Base-by-base conservation (phyloP, 2,888 invertebrate species). In the Dascillus cervinus region DNA sequence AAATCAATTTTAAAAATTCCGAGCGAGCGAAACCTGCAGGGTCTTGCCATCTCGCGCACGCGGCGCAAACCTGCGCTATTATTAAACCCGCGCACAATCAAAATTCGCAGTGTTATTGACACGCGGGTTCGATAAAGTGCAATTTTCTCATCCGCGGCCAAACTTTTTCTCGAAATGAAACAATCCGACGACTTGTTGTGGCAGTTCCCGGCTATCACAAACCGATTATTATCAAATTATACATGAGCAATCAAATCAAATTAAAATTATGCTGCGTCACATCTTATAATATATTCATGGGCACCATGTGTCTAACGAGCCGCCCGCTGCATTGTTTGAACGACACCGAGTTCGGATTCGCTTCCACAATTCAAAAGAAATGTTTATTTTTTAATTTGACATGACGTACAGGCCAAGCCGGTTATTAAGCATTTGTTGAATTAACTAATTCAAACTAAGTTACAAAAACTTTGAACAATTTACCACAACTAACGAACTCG, bases 201-300 rank as follows among this genome's bases (percentile, higher is more conserved):
- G n/a, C n/a, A n/a, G n/a, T n/a, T n/a, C n/a, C 31, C 28, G 34
- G 29, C 34, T 39, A 46, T 44, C 41, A 29, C 29, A 25, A 36
- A 28, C 36, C 44, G 49, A 49, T 49, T 39, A 54, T 56, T 54
- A 56, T 56, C 55, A 54, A 56, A 58, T 56, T 56, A 55, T 52
- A 54, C 49, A 49, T 53, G 52, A 57, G 53, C 52, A 56, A 55
- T 56, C 53, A 55, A 55, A 54, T 53, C 54, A 49, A 56, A 56
- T 56, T 56, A 51, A 55, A 56, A 53, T 56, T 56, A 43, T 52
- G 58, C 56, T 47, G 43, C 48, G 55, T 58, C 58, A 58, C 49
- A 54, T 34, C 38, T 50, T 52, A 55, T 58, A 56, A 56, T 58
- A 51, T 55, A 56, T 56, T 56, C 55, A 50, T 46, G 39, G 43